These are phyloP conservation scores for Lasius fuliginosus DNA, from an alignment of 2,888 invertebrate genomes.

Conservation along the genomic window DNA sequence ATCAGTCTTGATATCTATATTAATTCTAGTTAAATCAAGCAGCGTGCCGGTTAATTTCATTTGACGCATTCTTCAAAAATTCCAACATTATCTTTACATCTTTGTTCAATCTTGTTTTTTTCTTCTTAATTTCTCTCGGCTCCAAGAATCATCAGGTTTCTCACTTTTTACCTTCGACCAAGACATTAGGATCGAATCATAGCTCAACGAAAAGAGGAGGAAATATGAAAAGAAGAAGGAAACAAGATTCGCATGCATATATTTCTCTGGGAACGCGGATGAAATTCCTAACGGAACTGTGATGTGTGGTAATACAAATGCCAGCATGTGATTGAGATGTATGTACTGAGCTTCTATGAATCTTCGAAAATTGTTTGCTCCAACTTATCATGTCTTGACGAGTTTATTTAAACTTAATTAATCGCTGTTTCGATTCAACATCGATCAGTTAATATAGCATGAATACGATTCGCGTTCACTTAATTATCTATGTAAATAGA, in stretches of 20 bases:
- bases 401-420: conserved; percentile 27
- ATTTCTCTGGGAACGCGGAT: conserved; percentile 67
- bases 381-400: background rate
- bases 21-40: background rate
- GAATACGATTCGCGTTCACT: background rate
- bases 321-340: conserved; percentile 29
- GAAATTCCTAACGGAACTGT: conserved; percentile 82
- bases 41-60: background rate
- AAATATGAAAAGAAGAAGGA: conserved; percentile 4
- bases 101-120: conserved; percentile 37
- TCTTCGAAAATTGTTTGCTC: conserved; percentile 16
- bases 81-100: conserved; percentile 42
- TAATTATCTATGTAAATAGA: conserved; percentile 31
- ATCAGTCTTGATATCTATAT: background rate
- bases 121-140: conserved; percentile 50
- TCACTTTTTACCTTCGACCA: conserved; percentile 62
- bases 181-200: conserved; percentile 47
- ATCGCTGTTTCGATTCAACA: conserved; percentile 1
- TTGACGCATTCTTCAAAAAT: conserved; percentile 52
- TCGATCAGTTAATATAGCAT: background rate
- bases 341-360: conserved; percentile 11
- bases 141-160: conserved; percentile 62
- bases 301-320: conserved; percentile 71
- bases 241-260: conserved; percentile 17
- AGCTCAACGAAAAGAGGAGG: conserved; percentile 20